Evolutionary conservation across 1,140 invertebrate species (phyloP), one percentile per base, ranked within the genome.

Genomic region (Wasmannia auropunctata): DNA sequence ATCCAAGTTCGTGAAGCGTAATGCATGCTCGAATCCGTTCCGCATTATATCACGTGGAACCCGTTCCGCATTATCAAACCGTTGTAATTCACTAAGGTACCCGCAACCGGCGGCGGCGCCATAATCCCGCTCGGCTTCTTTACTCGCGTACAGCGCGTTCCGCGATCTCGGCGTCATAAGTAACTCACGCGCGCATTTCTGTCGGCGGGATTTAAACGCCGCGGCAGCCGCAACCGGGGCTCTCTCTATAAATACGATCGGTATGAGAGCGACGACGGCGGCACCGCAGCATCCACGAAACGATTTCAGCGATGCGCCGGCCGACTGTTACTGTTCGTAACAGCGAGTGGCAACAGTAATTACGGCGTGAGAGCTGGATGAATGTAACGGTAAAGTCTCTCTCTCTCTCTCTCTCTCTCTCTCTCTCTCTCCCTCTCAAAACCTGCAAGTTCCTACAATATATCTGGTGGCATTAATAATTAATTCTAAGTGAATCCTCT

Each of bases 311-410:
- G 56, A 40, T 46, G 37, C 63, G 28, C 14, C 31, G 28, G 28
- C 8, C 79, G 65, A 70, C 22, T 70, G 77, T 40, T 46, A 70
- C 22, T 70, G 77, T 40, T 46, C 19, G 76, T 58, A 85, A 43
- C 88, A 16, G 75, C 86, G 72, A 84, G 80, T 87, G 72, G 86
- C 88, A 90, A 88, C 54, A 84, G 67, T 90, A 92, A 92, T 92
- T 92, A 91, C 81, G 87, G 83, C 74, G 81, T 79, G 85, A 88
- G 88, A 88, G 88, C 90, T 87, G 81, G 86, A 89, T 92, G 84
- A 91, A 91, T 63, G 63, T 92, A 92, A 92, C 92, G 92, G 92
- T 92, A 91, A 90, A 84, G 72, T 76, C 63, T 28, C 74, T 74
- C n/a, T n/a, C n/a, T n/a, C n/a, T n/a, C n/a, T n/a, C n/a, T n/a